A percentile compares a stretch with the other conserved stretches of the same genome.
Evolutionary conservation across 1,140 invertebrate species (phyloP).

Genomic region (Drosophila seguyi): DNA sequence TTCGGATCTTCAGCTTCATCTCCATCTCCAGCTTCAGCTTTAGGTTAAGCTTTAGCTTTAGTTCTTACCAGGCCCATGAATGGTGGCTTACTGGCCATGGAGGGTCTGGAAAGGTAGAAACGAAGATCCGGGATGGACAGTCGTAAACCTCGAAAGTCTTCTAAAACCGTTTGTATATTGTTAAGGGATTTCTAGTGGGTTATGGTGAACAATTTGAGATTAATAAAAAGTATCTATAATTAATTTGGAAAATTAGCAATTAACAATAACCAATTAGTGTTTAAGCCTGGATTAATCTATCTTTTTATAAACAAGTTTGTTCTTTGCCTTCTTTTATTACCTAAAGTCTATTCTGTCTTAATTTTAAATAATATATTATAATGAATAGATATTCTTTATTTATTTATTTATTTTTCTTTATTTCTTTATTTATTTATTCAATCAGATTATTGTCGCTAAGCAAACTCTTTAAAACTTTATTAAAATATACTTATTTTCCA

Average conservation of each 20-base stretch:
- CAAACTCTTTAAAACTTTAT: not conserved
- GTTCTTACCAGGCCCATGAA: constrained; percentile 17
- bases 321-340: too few relatives aligned
- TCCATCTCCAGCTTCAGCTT: constrained; percentile 4
- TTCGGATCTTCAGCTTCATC: constrained; percentile 3
- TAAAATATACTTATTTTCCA: not conserved
- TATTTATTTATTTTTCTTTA: too few relatives aligned
- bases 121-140: constrained; percentile 5
- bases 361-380: not conserved
- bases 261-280: not conserved
- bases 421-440: not conserved
- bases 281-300: too few relatives aligned
- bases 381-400: not conserved
- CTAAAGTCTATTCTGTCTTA: too few relatives aligned
- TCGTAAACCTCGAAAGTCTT: constrained; percentile 8
- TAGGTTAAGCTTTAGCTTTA: not conserved
- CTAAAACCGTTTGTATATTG: not conserved
- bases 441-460: not conserved
- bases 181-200: not conserved
- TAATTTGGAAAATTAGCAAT: not conserved
- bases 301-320: not conserved
- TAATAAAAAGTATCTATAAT: not conserved
- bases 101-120: constrained; percentile 8
- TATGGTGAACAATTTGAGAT: too few relatives aligned
- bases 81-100: constrained; percentile 8